These are phyloP conservation scores for Prietella phreatophila DNA, from an alignment of 2,113 vertebrate genomes.

Conservation along the genomic window DNA sequence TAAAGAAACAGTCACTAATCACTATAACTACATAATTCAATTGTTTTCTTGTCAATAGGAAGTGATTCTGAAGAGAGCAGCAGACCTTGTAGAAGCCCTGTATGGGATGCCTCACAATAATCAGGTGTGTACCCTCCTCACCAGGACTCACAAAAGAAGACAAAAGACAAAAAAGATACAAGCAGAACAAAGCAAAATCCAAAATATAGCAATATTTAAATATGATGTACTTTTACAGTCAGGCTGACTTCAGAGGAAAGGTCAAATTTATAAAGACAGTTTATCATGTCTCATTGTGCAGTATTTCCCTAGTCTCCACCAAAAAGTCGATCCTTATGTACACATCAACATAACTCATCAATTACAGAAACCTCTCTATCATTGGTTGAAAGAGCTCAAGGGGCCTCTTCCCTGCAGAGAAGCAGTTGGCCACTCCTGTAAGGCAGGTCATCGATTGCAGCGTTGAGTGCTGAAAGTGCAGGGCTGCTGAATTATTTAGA, in stretches of 20 bases:
- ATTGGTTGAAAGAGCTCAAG: slow-evolving; percentile 31
- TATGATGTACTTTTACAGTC: not conserved
- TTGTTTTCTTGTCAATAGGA: slow-evolving; percentile 69
- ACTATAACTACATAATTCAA: not conserved
- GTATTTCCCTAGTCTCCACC: not conserved
- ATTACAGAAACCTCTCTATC: slow-evolving; percentile 24
- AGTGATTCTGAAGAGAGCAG: slow-evolving; percentile 88
- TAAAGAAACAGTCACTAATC: not conserved
- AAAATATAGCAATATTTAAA: not conserved
- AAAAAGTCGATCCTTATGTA: not conserved
- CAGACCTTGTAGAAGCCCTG: slow-evolving; percentile 85
- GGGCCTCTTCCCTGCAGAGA: slow-evolving; percentile 43
- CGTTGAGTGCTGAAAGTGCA: slow-evolving; percentile 49
- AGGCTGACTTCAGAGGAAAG: not conserved
- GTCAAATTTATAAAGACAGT: not conserved
- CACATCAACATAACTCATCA: slow-evolving; percentile 17
- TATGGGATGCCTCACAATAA: slow-evolving; percentile 92
- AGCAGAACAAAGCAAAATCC: not conserved
- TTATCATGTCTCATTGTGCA: not conserved
- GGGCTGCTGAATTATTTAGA: slow-evolving; percentile 52
- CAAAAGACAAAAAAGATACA: not conserved
- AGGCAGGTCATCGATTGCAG: slow-evolving; percentile 52
- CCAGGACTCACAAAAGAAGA: not conserved
- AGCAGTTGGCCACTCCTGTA: slow-evolving; percentile 37
- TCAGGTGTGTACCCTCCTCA: slow-evolving; percentile 74